Conservation (phyloP, 2,888 invertebrate genomes). For the Epistrophe grossulariae region DNA sequence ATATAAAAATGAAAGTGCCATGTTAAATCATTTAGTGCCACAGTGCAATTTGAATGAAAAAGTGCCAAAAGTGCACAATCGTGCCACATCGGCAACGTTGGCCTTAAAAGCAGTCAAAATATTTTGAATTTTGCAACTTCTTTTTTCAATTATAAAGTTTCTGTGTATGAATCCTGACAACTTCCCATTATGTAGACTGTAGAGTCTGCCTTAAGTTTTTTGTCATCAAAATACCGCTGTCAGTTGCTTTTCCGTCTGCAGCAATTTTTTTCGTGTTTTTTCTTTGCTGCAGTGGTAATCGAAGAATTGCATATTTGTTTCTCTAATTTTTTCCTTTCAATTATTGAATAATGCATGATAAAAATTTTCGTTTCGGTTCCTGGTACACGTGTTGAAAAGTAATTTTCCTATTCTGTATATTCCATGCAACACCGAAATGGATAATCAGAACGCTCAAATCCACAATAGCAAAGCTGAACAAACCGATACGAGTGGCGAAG, state of each 20-base stretch:
- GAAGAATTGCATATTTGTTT: constrained; percentile 44
- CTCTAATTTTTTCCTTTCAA: constrained; percentile 23
- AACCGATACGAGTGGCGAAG: constrained; percentile 59
- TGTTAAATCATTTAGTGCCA: too few species aligned
- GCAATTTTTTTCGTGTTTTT: constrained; percentile 53
- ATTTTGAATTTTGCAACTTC: too few species aligned
- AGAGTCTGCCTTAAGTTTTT: not conserved
- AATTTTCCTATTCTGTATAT: constrained; percentile 51
- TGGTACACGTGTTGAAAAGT: constrained; percentile 8
- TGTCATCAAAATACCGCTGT: not conserved
- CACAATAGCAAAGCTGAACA: constrained; percentile 20
- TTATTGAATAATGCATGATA: constrained; percentile 42
- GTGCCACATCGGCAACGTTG: too few species aligned
- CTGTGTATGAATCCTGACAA: too few species aligned
- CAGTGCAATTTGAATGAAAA: too few species aligned
- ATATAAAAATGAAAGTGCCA: too few species aligned
- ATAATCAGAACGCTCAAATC: constrained; percentile 28
- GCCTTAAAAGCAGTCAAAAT: too few species aligned
- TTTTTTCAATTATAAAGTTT: too few species aligned
- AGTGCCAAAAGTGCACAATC: too few species aligned
- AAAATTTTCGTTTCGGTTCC: constrained; percentile 16
- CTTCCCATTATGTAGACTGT: not conserved
- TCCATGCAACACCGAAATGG: constrained; percentile 56
- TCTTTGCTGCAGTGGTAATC: constrained; percentile 69
- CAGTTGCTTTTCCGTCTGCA: constrained; percentile 22